Evolutionary conservation across 2,113 vertebrate genomes (phyloP), one percentile per base, ranked within the genome.

Genomic region (Piliocolobus tephrosceles): DNA sequence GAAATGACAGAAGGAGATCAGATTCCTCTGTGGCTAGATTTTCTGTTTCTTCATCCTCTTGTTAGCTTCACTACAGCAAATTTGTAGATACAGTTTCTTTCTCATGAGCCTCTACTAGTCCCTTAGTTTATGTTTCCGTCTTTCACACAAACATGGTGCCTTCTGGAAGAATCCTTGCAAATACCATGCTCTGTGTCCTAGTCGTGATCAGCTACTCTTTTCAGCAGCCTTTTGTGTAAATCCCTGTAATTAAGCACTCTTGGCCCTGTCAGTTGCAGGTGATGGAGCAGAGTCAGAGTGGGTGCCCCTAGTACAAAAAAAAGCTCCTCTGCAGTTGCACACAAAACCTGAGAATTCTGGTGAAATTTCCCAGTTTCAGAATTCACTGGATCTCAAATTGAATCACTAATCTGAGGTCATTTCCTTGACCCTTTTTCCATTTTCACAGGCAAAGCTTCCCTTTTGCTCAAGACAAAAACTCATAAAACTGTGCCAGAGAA

Each of bases 401-500:
- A 94, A 95, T 76, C 94, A 95, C 91, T 88, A 97, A 82, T 55
- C 50, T 2, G 80, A 95, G 95, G 7, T 22, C 86, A 94, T 85
- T 17, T 88, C 57, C 32, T 20, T 78, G 90, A 98, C 61, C 47
- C 47, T 92, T 97, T 97, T 98, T 95, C 90, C 96, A 95, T 98
- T 98, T 98, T 98, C 88, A 76, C 22, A 87, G 87, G 35, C 91
- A 97, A 90, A 79, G 38, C 84, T 97, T 97, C 91, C 52, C 52
- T 98, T 91, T 95, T 0, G 1, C 70, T 92, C 88, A 92, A 90
- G 93, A 96, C 30, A 88, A 98, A 98, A 98, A 86, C 80, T 97
- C 98, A 97, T 98, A 97, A 97, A 98, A 98, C 73, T 76, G n/a
- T 9, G 72, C 92, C 91, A 93, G 97, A 95, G 83, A 98, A 96